phyloP scores from a whole-genome alignment of 2,797 vertebrate species.

The Anisognathus igniventris region DNA sequence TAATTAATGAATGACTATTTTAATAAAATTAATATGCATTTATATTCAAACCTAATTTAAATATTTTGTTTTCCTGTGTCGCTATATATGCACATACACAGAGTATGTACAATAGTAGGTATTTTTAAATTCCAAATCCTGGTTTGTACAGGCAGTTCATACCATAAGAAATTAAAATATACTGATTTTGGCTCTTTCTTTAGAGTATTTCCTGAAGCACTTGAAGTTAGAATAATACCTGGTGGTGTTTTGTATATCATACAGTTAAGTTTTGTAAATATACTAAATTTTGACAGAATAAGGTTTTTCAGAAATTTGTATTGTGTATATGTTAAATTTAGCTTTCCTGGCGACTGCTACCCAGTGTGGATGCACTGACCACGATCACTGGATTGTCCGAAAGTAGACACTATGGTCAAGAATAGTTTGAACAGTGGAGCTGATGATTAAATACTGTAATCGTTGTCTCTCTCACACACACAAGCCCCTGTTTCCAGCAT shows the following conservation, averaged over 20 bases:
- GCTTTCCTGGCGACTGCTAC: not conserved
- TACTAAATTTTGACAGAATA: not conserved
- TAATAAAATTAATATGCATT: too few species aligned
- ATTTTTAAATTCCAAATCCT: not conserved
- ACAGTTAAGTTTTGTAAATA: not conserved
- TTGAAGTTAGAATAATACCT: not conserved
- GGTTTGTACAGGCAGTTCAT: not conserved
- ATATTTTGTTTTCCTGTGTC: not conserved
- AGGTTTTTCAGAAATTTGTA: not conserved
- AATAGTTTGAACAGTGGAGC: not conserved
- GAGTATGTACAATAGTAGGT: not conserved
- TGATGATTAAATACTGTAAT: constrained; percentile 31
- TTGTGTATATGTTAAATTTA: not conserved
- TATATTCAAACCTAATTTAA: not conserved
- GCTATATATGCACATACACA: not conserved
- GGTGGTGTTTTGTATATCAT: rapidly evolving
- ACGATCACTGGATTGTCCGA: not conserved
- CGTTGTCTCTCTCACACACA: constrained; percentile 50
- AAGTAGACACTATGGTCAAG: not conserved
- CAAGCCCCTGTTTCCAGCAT: constrained; percentile 39
- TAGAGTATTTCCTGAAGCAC: not conserved
- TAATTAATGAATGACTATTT: too few species aligned
- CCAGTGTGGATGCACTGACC: not conserved
- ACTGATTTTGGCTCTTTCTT: not conserved
- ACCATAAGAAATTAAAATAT: not conserved